Base-by-base conservation (phyloP, 2,888 invertebrate species). In the Aleiodes testaceus region DNA sequence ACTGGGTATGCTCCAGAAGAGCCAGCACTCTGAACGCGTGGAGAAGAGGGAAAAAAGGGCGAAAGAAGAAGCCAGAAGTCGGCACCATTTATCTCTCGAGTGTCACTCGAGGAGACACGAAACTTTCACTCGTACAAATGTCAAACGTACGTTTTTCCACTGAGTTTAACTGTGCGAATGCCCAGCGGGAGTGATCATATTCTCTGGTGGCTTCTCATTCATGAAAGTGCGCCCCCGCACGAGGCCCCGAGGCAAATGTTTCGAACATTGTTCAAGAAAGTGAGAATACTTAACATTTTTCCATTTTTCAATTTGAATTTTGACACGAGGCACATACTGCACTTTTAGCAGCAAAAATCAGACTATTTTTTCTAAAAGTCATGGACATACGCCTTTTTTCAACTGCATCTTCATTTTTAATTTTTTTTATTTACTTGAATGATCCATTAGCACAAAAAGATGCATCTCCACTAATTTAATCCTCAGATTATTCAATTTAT, bases 41-140 rank as follows among this genome's bases (percentile, higher is more conserved):
- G 52, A 44, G 59, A 53, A 42, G 42, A 67, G 36, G 66, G 68
- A 47, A 49, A 55, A 59, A 59, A 44, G 22, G 4, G 22, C 2
- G 22, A 22, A 26, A 26, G 5, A 26, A 26, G 5, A 26, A 44
- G 16, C 70, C 66, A 71, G 67, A 67, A 68, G 72, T 68, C 67
- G 22, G 67, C 63, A 73, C 81, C 82, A 84, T 84, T 84, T 82
- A 83, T 84, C 84, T 83, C 83, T 84, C 80, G 78, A 82, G 79
- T 81, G 83, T 81, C 82, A 81, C 77, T 79, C 73, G 73, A 74
- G 59, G 70, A 53, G 66, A 44, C 14, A 59, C 36, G 22, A 70
- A 78, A 83, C 82, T 82, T 82, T 82, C 82, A 79, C 82, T 78
- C 74, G 73, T 72, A 77, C 78, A 79, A 26, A 77, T 77, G 79